Evolutionary conservation across 1,140 invertebrate genomes (phyloP).

Genomic region (Carcinoscorpius rotundicauda): DNA sequence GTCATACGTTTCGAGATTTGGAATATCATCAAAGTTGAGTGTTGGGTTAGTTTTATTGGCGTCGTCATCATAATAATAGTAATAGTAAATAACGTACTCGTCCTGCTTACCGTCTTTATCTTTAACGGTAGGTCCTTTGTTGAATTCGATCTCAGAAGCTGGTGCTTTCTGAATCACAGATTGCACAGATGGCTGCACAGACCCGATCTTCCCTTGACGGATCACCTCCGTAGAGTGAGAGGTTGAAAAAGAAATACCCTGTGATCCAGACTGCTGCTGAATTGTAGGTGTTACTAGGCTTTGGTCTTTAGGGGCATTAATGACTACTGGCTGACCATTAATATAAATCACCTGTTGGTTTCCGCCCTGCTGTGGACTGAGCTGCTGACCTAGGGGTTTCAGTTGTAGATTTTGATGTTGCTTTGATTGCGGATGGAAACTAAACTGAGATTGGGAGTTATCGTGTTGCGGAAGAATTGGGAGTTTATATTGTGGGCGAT

Average conservation of each 20-base stretch:
- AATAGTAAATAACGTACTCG: slow-evolving; percentile 19
- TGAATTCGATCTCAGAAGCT: slow-evolving; percentile 12
- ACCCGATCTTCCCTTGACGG: slow-evolving; percentile 6
- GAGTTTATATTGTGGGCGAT: no score
- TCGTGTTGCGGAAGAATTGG: no score
- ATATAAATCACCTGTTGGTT: background rate
- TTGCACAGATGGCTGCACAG: slow-evolving; percentile 3
- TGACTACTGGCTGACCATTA: background rate
- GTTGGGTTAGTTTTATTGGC: slow-evolving; percentile 10
- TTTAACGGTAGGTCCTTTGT: slow-evolving; percentile 6
- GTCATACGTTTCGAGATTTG: slow-evolving; percentile 16
- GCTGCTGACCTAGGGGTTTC: no score
- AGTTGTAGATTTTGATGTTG: no score
- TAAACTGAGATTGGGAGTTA: no score
- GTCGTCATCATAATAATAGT: slow-evolving; percentile 20
- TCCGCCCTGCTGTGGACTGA: no score
- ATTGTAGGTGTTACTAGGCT: background rate
- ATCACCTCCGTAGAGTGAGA: background rate
- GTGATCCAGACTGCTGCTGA: background rate
- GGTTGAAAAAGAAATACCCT: slow-evolving; percentile 2
- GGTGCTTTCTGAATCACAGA: slow-evolving; percentile 8
- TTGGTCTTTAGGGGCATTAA: background rate
- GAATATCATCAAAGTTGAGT: slow-evolving; percentile 19
- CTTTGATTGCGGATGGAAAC: no score
- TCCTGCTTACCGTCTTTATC: slow-evolving; percentile 14